Conservation (phyloP, 2,888 invertebrate genomes). For the Tholera decimalis region DNA sequence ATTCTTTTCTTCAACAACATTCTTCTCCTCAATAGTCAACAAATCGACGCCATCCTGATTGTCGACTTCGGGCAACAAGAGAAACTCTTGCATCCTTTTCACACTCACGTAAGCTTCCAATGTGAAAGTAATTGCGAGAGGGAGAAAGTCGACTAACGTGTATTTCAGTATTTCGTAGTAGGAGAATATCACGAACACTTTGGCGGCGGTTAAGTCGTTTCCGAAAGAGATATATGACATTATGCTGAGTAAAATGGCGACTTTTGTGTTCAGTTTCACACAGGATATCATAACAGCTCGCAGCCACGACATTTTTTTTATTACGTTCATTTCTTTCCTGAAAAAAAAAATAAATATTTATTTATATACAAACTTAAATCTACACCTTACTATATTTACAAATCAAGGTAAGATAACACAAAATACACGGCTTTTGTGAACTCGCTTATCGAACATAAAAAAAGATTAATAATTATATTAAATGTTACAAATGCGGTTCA, state of each 20-base stretch:
- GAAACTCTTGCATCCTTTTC: slow-evolving; percentile 93
- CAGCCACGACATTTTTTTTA: slow-evolving; percentile 93
- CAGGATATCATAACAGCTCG: slow-evolving; percentile 93
- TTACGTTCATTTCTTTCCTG: slow-evolving; percentile 93
- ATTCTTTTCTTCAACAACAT: slow-evolving; percentile 71
- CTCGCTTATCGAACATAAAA: too few species aligned
- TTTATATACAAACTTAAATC: too few species aligned
- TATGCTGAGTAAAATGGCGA: slow-evolving; percentile 95
- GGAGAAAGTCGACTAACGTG: slow-evolving; percentile 95
- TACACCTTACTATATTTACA: too few species aligned
- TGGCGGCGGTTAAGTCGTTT: slow-evolving; percentile 94
- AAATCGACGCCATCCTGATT: slow-evolving; percentile 83
- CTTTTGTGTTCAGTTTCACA: slow-evolving; percentile 95
- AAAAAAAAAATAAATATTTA: slow-evolving; percentile 57
- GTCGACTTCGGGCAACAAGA: slow-evolving; percentile 85
- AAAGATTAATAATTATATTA: too few species aligned
- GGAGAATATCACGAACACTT: slow-evolving; percentile 95
- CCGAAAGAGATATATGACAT: slow-evolving; percentile 93
- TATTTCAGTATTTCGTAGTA: slow-evolving; percentile 95
- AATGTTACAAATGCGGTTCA: too few species aligned
- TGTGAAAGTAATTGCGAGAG: slow-evolving; percentile 94
- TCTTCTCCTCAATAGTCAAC: slow-evolving; percentile 77
- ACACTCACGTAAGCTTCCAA: slow-evolving; percentile 95
- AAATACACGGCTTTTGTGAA: too few species aligned
- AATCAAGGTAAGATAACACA: too few species aligned